Conservation (phyloP, 2,113 vertebrate genomes). For the Epinephelus fuscoguttatus region DNA sequence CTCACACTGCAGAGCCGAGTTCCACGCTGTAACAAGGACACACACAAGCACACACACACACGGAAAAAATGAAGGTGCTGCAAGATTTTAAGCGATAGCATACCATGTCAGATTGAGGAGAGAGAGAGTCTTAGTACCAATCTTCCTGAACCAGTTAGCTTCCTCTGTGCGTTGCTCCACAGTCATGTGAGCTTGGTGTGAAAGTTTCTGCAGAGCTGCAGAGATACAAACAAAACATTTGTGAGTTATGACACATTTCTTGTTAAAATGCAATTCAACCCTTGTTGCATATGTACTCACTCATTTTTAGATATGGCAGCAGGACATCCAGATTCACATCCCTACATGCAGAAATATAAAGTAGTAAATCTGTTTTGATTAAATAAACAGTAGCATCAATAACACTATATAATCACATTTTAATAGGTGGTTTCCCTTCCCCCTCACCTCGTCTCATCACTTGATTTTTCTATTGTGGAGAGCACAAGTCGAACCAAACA, state of each 20-base stretch:
- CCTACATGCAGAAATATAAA: slow-evolving; percentile 69
- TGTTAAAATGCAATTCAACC: background rate
- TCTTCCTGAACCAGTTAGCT: slow-evolving; percentile 94
- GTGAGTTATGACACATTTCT: background rate
- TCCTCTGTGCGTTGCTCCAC: slow-evolving; percentile 80
- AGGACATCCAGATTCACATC: slow-evolving; percentile 81
- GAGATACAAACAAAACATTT: slow-evolving; percentile 42
- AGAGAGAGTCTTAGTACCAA: slow-evolving; percentile 83
- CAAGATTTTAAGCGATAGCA: slow-evolving; percentile 28
- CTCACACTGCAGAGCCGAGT: slow-evolving; percentile 88
- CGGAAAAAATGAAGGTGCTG: slow-evolving; percentile 17
- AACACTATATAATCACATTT: background rate
- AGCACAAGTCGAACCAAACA: slow-evolving; percentile 89
- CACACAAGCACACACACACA: slow-evolving; percentile 13
- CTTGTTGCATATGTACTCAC: slow-evolving; percentile 76
- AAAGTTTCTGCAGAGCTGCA: slow-evolving; percentile 82
- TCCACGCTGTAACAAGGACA: slow-evolving; percentile 88
- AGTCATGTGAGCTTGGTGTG: slow-evolving; percentile 56
- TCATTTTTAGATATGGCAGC: slow-evolving; percentile 86
- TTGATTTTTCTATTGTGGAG: slow-evolving; percentile 77
- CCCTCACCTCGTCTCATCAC: slow-evolving; percentile 83
- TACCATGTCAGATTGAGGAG: slow-evolving; percentile 5
- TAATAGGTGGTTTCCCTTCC: background rate
- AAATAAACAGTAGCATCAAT: background rate
- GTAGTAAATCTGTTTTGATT: background rate